phyloP scores from a whole-genome alignment of 2,888 invertebrate genomes.

The Ennomos quercinarius region DNA sequence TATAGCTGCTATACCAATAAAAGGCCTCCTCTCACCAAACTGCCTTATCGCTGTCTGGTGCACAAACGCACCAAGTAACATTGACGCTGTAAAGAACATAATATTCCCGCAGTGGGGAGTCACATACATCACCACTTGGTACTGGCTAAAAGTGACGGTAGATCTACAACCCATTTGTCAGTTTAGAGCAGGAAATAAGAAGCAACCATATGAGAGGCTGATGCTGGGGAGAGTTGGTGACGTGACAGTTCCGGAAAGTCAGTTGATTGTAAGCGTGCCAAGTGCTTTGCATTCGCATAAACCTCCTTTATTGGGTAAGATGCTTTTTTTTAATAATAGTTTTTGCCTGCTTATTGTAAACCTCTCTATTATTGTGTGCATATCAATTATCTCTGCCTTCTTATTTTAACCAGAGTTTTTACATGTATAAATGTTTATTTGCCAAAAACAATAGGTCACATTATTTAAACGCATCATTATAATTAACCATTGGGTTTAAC shows the following conservation, averaged over 20 bases:
- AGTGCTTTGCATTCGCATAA: constrained; percentile 98
- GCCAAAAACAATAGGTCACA: too few relatives aligned
- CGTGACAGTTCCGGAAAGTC: constrained; percentile 71
- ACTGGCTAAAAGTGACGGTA: constrained; percentile 95
- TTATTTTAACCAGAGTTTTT: too few relatives aligned
- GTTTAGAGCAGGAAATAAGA: constrained; percentile 88
- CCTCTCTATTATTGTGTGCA: too few relatives aligned
- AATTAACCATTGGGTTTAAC: too few relatives aligned
- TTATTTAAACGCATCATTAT: too few relatives aligned
- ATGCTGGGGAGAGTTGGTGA: constrained; percentile 71
- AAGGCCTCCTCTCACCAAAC: constrained; percentile 84
- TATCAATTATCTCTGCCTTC: too few relatives aligned
- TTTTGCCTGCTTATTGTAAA: too few relatives aligned
- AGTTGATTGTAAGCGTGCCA: constrained; percentile 92
- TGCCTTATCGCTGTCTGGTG: constrained; percentile 95
- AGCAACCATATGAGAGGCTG: constrained; percentile 95
- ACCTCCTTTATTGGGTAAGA: constrained; percentile 91
- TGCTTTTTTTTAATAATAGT: too few relatives aligned
- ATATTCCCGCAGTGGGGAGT: constrained; percentile 93
- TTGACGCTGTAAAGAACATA: constrained; percentile 87
- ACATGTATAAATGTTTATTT: too few relatives aligned
- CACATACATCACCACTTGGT: constrained; percentile 89
- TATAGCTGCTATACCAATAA: constrained; percentile 89
- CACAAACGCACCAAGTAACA: constrained; percentile 92
- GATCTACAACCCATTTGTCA: constrained; percentile 88